These are phyloP conservation scores for Xiphorhynchus erythropygius DNA, from an alignment of 2,797 vertebrate species.

Conservation along the genomic window DNA sequence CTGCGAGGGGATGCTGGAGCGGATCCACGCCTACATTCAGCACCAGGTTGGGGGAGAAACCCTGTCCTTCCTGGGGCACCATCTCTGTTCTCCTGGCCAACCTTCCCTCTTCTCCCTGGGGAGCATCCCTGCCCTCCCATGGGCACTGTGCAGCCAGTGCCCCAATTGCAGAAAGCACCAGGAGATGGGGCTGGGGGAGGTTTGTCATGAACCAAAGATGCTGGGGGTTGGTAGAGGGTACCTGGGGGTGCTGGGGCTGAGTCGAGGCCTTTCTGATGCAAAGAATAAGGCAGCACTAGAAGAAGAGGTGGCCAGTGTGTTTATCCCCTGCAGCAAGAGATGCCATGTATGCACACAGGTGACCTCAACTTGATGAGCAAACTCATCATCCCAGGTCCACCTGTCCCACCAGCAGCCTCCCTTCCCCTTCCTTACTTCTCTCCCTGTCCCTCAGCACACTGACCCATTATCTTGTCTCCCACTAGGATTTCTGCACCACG, in stretches of 20 bases:
- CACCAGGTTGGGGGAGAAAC: slow-evolving; percentile 83
- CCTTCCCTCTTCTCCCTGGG: not conserved
- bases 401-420: not conserved
- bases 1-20: slow-evolving; percentile 93
- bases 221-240: not conserved
- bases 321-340: not conserved
- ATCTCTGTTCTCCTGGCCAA: not conserved
- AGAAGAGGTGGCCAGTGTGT: not conserved
- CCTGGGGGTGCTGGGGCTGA: not conserved
- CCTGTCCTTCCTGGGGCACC: not conserved
- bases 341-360: not conserved
- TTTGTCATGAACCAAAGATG: not conserved
- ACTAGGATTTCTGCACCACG: slow-evolving; percentile 36
- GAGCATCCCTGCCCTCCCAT: not conserved
- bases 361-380: not conserved
- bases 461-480: not conserved
- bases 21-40: slow-evolving; percentile 92
- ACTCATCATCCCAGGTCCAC: not conserved
- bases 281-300: not conserved
- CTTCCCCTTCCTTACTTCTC: not conserved
- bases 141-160: not conserved
- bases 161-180: not conserved
- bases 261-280: not conserved
- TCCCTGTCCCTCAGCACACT: not conserved
- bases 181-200: not conserved